Evolutionary conservation across 2,797 vertebrate species (phyloP), one percentile per base, ranked within the genome.

Genomic region (Etheostoma nigrum): DNA sequence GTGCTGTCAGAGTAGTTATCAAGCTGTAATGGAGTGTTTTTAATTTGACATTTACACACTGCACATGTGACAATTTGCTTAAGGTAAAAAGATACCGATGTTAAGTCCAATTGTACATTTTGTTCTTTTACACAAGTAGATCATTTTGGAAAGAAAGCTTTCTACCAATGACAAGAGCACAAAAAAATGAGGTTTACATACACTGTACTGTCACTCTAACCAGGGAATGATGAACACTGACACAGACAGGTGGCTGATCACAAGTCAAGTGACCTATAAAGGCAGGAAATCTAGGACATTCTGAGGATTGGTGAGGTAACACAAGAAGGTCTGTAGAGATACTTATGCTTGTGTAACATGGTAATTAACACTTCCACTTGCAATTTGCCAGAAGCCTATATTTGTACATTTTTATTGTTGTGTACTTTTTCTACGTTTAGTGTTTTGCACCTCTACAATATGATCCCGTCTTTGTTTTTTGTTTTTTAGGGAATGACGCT

Each of bases 41-140:
- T 18, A 23, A 54, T 40, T 11, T 74, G 81, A 72, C 67, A 79
- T 79, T 86, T 76, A 75, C 8, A 53, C 44, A 13, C 54, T 53
- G 42, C 30, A 15, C 45, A 40, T 42, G 12, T 53, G 49, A 67
- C n/a, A 18, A 55, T 30, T 21, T 36, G 67, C 36, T 40, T 33
- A 19, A 40, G 48, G 75, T 36, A 25, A 45, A 58, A 78, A 36
- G 0, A 51, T 53, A 57, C 8, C 49, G 11, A 25, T 66, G 54
- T 66, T 54, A 27, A 25, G 40, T 59, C 23, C 21, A 23, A 18
- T 21, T 62, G 36, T 13, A 14, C 14, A 1, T 11, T 0, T 0
- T 27, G 40, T 44, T 53, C 36, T 55, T 16, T 18, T 49, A 62
- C 44, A 36, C 13, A 58, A n/a, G 2, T 6, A 21, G 25, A 45